Evolutionary conservation across 2,113 vertebrate species (phyloP).

Genomic region (Pachyramphus minor): DNA sequence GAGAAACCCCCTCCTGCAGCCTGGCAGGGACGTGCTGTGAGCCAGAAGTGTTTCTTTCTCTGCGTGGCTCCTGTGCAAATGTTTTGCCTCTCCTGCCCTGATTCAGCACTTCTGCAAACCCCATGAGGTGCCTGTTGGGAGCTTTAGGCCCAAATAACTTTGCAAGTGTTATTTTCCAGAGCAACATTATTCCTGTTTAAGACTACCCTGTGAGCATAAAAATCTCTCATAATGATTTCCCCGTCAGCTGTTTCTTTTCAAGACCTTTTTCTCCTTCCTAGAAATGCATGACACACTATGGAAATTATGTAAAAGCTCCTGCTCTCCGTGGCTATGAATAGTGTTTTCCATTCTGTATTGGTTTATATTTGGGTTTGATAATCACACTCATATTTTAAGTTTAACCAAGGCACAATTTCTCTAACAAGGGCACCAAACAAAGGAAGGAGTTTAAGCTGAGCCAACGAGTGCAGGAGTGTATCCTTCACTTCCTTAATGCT

Average conservation of each 20-base stretch:
- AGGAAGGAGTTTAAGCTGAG: constrained; percentile 11
- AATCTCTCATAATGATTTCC: constrained; percentile 43
- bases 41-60: neutral
- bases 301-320: constrained; percentile 56
- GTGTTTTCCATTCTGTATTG: constrained; percentile 15
- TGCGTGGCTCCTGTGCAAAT: neutral
- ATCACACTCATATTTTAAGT: constrained; percentile 63
- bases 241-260: constrained; percentile 43
- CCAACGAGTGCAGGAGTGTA: neutral
- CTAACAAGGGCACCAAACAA: constrained; percentile 56
- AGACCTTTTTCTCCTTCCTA: constrained; percentile 56
- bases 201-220: constrained; percentile 22
- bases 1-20: neutral
- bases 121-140: neutral
- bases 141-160: neutral
- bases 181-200: constrained; percentile 1
- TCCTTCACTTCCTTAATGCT: constrained; percentile 18
- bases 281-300: neutral
- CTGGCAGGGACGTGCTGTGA: neutral
- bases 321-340: constrained; percentile 30
- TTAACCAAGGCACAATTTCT: constrained; percentile 48
- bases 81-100: neutral
- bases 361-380: constrained; percentile 58
- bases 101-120: constrained; percentile 1
- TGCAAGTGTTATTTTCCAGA: neutral